Evolutionary conservation across 2,888 invertebrate genomes (phyloP).

Genomic region (Sphaeridia pumilis): DNA sequence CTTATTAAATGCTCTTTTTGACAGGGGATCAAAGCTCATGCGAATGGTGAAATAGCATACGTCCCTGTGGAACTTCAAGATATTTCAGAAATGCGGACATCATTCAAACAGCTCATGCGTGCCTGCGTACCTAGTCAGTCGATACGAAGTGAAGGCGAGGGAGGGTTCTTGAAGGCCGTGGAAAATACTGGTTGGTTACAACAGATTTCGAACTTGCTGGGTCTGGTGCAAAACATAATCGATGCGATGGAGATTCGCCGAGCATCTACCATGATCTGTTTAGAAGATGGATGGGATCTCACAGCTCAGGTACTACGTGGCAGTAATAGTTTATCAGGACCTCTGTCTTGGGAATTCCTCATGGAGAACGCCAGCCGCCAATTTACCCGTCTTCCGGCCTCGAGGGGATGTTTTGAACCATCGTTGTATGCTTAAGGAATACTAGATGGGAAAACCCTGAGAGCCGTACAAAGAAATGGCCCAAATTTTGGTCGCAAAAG

Average conservation of each 20-base stretch:
- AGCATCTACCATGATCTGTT: slow-evolving; percentile 82
- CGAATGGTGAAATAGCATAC: slow-evolving; percentile 66
- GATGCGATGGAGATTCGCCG: slow-evolving; percentile 90
- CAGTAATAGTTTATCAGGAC: too few species aligned
- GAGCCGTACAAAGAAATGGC: too few species aligned
- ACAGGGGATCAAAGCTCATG: slow-evolving; percentile 56
- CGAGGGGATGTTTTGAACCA: background rate
- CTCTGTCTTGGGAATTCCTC: too few species aligned
- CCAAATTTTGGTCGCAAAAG: too few species aligned
- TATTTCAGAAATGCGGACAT: slow-evolving; percentile 73
- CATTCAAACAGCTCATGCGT: slow-evolving; percentile 90
- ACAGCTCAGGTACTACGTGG: slow-evolving; percentile 71
- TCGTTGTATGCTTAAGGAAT: too few species aligned
- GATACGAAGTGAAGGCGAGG: slow-evolving; percentile 53
- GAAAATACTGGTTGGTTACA: slow-evolving; percentile 92
- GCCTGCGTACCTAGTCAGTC: slow-evolving; percentile 74
- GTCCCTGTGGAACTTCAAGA: slow-evolving; percentile 93
- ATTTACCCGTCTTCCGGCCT: background rate
- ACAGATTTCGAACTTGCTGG: slow-evolving; percentile 78
- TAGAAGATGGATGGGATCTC: slow-evolving; percentile 96
- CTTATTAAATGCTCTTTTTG: too few species aligned
- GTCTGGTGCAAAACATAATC: slow-evolving; percentile 82
- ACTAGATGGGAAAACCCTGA: too few species aligned
- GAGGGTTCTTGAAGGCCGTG: slow-evolving; percentile 58
- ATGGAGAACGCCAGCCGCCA: background rate